Conservation (phyloP, 2,113 vertebrate species). For the Porphyrio hochstetteri region DNA sequence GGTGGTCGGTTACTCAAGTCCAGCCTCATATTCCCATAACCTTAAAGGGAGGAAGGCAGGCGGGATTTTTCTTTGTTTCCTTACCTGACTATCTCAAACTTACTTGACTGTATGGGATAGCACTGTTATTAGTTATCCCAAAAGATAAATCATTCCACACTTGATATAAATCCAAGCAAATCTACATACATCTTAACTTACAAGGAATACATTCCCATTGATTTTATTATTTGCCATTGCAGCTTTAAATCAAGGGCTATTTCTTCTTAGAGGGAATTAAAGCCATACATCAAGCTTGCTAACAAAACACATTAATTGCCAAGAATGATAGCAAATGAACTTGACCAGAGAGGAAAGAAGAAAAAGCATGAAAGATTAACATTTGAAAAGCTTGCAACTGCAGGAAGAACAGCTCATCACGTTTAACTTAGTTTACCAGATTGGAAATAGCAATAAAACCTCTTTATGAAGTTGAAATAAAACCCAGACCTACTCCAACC, state of each 20-base stretch:
- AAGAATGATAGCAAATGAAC: not conserved
- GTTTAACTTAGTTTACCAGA: no score
- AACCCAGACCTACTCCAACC: not conserved
- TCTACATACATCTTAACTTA: not conserved
- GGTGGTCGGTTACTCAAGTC: not conserved
- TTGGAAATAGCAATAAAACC: not conserved
- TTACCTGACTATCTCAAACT: not conserved
- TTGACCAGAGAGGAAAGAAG: not conserved
- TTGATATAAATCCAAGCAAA: not conserved
- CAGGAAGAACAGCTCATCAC: not conserved
- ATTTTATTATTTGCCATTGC: not conserved
- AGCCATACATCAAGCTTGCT: not conserved
- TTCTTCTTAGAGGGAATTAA: not conserved
- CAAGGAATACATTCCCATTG: not conserved
- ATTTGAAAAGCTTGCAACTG: not conserved
- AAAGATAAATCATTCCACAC: not conserved
- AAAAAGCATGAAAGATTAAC: not conserved
- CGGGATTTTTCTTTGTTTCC: not conserved
- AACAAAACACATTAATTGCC: not conserved
- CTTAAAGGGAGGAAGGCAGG: not conserved
- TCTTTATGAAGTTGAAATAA: not conserved
- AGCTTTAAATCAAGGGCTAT: not conserved
- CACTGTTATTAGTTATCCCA: not conserved
- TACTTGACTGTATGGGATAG: not conserved
- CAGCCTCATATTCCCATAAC: not conserved